phyloP scores from a whole-genome alignment of 1,140 invertebrate species.

The Campoletis sonorensis region DNA sequence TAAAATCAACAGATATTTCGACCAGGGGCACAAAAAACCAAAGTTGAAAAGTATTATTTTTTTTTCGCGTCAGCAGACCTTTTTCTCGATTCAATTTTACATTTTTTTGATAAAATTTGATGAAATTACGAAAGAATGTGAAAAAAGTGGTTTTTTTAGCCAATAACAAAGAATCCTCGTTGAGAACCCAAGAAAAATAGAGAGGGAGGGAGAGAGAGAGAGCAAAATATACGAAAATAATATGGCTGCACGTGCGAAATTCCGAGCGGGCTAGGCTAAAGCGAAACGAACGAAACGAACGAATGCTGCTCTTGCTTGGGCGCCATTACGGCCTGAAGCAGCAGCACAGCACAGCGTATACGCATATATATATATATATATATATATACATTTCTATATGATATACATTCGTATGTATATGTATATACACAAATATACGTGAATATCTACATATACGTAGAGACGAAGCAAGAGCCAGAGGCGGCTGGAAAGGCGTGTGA shows the following conservation, averaged over 20 bases:
- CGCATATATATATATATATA: background rate
- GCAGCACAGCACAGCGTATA: background rate
- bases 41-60: too few species aligned
- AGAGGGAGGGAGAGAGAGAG: background rate
- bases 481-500: constrained; percentile 20
- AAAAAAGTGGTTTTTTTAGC: background rate
- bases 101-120: too few species aligned
- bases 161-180: background rate
- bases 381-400: too few species aligned
- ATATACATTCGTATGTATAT: too few species aligned
- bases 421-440: too few species aligned
- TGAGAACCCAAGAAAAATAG: background rate
- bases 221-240: background rate
- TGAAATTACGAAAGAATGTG: background rate
- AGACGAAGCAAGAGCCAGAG: background rate
- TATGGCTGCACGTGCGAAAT: constrained; percentile 21
- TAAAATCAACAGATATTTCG: too few species aligned
- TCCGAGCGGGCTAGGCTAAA: background rate
- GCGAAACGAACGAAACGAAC: constrained; percentile 12
- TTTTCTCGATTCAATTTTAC: too few species aligned
- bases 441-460: background rate
- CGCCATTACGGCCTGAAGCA: constrained; percentile 15
- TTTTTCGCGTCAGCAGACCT: too few species aligned
- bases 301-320: constrained; percentile 15
- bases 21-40: too few species aligned